Evolutionary conservation across 2,888 invertebrate species (phyloP).

Genomic region (Caenorhabditis drosophilae): DNA sequence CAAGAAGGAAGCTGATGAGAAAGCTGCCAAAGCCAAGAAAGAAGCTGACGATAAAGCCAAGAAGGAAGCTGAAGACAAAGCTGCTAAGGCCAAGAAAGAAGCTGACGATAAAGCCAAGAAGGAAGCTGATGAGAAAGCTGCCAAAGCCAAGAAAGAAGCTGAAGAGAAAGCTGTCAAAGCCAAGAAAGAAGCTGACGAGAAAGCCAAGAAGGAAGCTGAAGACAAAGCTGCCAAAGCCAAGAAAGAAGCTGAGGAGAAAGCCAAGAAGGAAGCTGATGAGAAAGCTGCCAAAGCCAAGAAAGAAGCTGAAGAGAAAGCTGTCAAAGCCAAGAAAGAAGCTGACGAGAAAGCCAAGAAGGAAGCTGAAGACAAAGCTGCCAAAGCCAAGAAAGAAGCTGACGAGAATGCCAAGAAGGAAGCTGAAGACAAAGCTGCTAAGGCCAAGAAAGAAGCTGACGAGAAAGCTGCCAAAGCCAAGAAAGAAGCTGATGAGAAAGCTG

Average conservation of each 20-base stretch:
- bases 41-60: slow-evolving; percentile 4
- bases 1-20: too few species aligned
- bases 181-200: background rate
- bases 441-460: background rate
- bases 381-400: background rate
- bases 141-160: slow-evolving; percentile 1
- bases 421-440: background rate
- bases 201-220: background rate
- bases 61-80: too few species aligned
- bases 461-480: background rate
- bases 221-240: background rate
- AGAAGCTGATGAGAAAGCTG: too few species aligned
- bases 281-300: slow-evolving; percentile 2
- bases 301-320: slow-evolving; percentile 1
- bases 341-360: background rate
- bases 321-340: slow-evolving; percentile 4
- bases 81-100: slow-evolving; percentile 1
- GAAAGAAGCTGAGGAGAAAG: slow-evolving; percentile 4
- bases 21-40: background rate
- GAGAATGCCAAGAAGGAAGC: background rate
- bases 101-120: background rate
- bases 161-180: background rate
- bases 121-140: slow-evolving; percentile 4
- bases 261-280: slow-evolving; percentile 5
- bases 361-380: slow-evolving; percentile 4